phyloP scores from a whole-genome alignment of 2,888 invertebrate species.

The Coenonympha glycerion region DNA sequence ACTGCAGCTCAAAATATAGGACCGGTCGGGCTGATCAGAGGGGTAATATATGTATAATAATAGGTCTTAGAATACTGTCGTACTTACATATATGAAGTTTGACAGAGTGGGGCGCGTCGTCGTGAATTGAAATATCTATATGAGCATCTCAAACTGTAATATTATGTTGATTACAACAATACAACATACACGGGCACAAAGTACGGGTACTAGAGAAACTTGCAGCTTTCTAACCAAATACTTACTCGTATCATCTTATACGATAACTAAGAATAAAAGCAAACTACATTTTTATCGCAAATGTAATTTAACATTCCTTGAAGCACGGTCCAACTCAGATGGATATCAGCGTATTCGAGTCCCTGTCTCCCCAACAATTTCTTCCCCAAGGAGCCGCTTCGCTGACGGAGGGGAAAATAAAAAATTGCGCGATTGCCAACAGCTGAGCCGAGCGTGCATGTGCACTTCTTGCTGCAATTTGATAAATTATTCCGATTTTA shows the following conservation, averaged over 20 bases:
- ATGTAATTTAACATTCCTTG: slow-evolving; percentile 25
- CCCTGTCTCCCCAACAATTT: slow-evolving; percentile 45
- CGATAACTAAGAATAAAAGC: not conserved
- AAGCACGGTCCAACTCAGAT: slow-evolving; percentile 42
- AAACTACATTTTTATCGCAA: slow-evolving; percentile 19
- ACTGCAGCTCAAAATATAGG: too few relatives aligned
- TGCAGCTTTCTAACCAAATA: not conserved
- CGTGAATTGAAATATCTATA: too few relatives aligned
- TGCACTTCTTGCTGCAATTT: slow-evolving; percentile 63
- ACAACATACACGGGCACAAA: too few relatives aligned
- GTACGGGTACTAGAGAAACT: too few relatives aligned
- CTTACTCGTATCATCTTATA: not conserved
- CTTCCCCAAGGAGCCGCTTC: slow-evolving; percentile 51
- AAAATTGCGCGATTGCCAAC: slow-evolving; percentile 60
- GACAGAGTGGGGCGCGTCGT: too few relatives aligned
- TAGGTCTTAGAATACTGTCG: too few relatives aligned
- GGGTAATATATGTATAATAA: too few relatives aligned
- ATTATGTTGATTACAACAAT: too few relatives aligned
- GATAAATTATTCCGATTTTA: slow-evolving; percentile 67
- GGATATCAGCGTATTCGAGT: slow-evolving; percentile 32
- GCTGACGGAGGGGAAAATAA: slow-evolving; percentile 55
- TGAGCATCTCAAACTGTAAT: too few relatives aligned
- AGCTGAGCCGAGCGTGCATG: slow-evolving; percentile 63
- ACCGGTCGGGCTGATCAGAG: too few relatives aligned
- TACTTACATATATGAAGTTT: too few relatives aligned